These are phyloP conservation scores for Dolichotis patagonum DNA, from an alignment of 2,113 vertebrate genomes.

Conservation along the genomic window DNA sequence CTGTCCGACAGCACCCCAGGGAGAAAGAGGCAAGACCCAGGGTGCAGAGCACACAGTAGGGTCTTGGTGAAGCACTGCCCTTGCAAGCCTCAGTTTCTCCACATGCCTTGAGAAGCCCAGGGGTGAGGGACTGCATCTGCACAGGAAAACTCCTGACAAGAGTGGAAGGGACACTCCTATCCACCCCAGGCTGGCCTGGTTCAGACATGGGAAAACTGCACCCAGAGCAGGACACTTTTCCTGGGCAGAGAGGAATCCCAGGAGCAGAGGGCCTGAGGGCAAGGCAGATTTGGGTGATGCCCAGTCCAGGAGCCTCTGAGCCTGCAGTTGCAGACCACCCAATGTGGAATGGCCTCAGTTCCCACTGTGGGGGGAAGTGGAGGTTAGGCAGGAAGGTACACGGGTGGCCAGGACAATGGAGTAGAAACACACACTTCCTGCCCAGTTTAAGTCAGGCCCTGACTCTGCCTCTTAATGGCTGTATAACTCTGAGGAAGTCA, in stretches of 20 bases:
- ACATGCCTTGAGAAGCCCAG: not conserved
- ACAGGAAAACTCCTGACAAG: not conserved
- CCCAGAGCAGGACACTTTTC: too few species aligned
- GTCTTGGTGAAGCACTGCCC: not conserved
- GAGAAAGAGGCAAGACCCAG: not conserved
- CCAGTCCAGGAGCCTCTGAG: not conserved
- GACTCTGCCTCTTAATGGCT: not conserved
- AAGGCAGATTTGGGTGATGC: not conserved
- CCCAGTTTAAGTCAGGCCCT: not conserved
- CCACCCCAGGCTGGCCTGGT: not conserved
- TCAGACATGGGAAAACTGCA: not conserved
- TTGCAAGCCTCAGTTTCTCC: not conserved
- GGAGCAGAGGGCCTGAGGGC: not conserved
- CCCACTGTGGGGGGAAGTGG: not conserved
- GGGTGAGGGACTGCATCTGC: not conserved
- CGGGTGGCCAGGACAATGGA: accelerated
- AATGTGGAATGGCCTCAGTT: not conserved
- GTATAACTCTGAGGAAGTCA: not conserved
- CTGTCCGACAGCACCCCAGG: too few species aligned
- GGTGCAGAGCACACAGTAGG: too few species aligned
- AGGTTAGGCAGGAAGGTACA: not conserved
- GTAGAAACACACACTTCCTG: not conserved
- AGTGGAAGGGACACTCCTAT: accelerated
- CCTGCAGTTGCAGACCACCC: not conserved
- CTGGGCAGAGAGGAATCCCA: accelerated